Evolutionary conservation across 2,888 invertebrate species (phyloP), one percentile per base, ranked within the genome.

Genomic region (Sthenelais limicola): DNA sequence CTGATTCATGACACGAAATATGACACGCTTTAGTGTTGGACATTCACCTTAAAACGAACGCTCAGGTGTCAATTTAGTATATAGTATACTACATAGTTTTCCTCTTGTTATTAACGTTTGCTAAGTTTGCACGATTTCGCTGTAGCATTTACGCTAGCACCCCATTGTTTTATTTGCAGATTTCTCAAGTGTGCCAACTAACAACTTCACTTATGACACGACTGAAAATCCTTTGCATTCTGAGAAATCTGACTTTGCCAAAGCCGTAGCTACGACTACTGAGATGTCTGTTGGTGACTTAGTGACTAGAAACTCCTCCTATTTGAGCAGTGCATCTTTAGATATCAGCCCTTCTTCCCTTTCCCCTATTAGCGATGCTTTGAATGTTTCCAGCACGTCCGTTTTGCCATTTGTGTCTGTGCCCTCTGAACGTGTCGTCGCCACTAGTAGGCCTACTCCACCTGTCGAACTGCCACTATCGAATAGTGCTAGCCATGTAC

Each of bases 71-170:
- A 33, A 3, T 28, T 35, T 21, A 43, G 38, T 32, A 21, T 24
- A 3, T 35, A 21, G 62, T 28, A 43, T 62, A 24, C 43, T 38
- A 24, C 43, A 62, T n/a, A n/a, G n/a, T n/a, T n/a, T n/a, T n/a
- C n/a, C n/a, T n/a, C n/a, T n/a, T n/a, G n/a, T n/a, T n/a, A n/a
- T n/a, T n/a, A n/a, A n/a, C n/a, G 28, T 43, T 21, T 21, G 2
- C 38, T 62, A 38, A 38, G 62, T 62, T 62, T 62, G 62, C 62
- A 62, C 62, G 62, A 28, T 24, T 62, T 62, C 24, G 62, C 62
- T 21, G 62, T 62, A 62, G 38, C 24, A 38, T 9, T n/a, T n/a
- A 21, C 38, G 38, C 62, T 62, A 7, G 38, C 38, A 62, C 62
- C 62, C 30, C 62, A 35, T 7, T 62, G 18, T 62, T 24, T 5